Base-by-base conservation (phyloP, 2,888 invertebrate genomes). In the Drosophila nigritarsus region DNA sequence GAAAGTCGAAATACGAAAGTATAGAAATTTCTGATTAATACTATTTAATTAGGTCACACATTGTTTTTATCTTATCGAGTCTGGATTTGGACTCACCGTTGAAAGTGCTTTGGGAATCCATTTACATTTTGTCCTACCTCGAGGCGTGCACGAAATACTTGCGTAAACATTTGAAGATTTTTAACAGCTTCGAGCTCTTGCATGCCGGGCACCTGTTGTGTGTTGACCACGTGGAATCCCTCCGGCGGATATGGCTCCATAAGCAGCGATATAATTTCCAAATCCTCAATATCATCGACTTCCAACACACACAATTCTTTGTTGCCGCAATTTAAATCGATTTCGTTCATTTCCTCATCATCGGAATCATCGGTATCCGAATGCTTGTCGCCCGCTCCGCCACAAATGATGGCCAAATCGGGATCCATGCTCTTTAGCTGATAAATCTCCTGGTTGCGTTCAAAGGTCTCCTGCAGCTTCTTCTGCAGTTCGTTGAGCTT, bases 221-320 rank as follows among this genome's bases (percentile, higher is more conserved):
- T 97, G 89, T 96, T 97, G 51, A 96, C 96, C 53, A 97, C 95
- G 84, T 96, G 95, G 91, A 97, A 96, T 61, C 96, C 97, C 73
- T 95, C 95, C 0, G 97, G 97, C 3, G 96, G 95, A 66, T 95
- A 94, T 6, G 95, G 95, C 89, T 97, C 97, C 92, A 96, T 95
- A 54, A 97, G 92, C 65, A 96, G 94, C 48, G 95, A 95, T 75
- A 96, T 95, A 58, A 96, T 95, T 91, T 97, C 96, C 83, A 96
- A 95, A 91, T 97, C 97, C 91, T 97, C 96, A 24, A 96, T 95
- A 91, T 97, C 97, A 90, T 97, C 97, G 13, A 97, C 96, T 94
- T 97, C 97, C 45, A 97, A 93, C 40, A 97, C 95, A 89, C 96
- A 97, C 2, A 97, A 95, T 83, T 97, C 97, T 92, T 97, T 97